Evolutionary conservation across 2,797 vertebrate genomes (phyloP).

Genomic region (Cynopterus sphinx): DNA sequence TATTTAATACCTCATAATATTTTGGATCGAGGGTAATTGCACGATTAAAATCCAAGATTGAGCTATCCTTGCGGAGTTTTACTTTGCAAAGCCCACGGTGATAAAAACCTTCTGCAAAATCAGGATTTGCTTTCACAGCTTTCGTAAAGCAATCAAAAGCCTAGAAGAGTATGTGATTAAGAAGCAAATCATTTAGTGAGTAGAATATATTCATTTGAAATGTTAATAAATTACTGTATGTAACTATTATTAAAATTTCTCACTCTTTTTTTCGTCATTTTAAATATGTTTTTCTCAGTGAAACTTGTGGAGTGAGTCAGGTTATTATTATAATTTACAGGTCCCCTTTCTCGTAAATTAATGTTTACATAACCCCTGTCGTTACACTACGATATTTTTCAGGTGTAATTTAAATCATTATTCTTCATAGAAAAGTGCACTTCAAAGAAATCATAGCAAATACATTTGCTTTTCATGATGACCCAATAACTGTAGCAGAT

Average conservation of each 20-base stretch:
- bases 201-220: constrained; percentile 28
- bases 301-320: neutral
- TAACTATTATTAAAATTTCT: constrained; percentile 31
- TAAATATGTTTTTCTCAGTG: constrained; percentile 16
- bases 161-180: constrained; percentile 75
- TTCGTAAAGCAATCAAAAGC: constrained; percentile 85
- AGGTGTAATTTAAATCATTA: neutral
- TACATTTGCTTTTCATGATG: neutral
- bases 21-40: constrained; percentile 85
- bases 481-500: neutral
- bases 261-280: constrained; percentile 2
- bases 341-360: neutral
- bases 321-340: neutral
- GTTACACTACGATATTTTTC: neutral
- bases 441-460: constrained; percentile 11
- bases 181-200: constrained; percentile 8
- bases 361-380: neutral
- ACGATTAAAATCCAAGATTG: constrained; percentile 86
- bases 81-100: constrained; percentile 87
- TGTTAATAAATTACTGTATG: neutral
- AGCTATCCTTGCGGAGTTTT: constrained; percentile 80
- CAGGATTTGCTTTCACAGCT: constrained; percentile 83
- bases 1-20: constrained; percentile 86
- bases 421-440: neutral
- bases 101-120: constrained; percentile 86